Evolutionary conservation across 2,113 vertebrate genomes (phyloP).

Genomic region (Myiopsitta monachus): DNA sequence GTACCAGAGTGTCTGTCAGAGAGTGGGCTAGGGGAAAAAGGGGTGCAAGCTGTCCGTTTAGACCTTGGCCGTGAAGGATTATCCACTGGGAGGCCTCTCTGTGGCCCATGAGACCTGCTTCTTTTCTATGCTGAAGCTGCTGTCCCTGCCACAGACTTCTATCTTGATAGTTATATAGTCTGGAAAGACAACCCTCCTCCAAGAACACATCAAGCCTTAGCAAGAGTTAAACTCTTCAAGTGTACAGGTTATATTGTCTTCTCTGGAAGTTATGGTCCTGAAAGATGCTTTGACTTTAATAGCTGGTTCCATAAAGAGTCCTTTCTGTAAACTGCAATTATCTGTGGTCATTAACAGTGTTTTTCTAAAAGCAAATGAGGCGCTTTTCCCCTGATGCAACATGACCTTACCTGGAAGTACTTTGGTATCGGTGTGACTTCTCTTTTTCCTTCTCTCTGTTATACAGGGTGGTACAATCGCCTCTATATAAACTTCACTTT

Average conservation of each 20-base stretch:
- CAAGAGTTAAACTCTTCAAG: background rate
- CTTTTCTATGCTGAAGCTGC: background rate
- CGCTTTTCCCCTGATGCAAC: background rate
- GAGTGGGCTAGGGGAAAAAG: background rate
- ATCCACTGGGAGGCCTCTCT: background rate
- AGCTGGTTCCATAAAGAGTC: background rate
- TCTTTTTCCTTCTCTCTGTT: background rate
- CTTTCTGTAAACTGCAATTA: background rate
- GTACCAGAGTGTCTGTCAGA: background rate
- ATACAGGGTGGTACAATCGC: conserved; percentile 92
- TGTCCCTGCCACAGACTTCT: background rate
- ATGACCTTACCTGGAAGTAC: background rate
- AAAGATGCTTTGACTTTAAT: background rate
- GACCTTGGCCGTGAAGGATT: background rate
- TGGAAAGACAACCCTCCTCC: background rate
- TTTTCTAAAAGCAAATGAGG: background rate
- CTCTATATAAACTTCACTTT: conserved; percentile 94
- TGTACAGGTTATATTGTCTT: background rate
- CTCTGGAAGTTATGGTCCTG: background rate
- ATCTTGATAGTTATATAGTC: background rate
- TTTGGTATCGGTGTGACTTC: background rate
- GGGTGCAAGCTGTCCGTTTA: background rate
- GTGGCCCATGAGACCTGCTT: background rate
- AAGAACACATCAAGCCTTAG: background rate
- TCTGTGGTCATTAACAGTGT: background rate